phyloP scores from a whole-genome alignment of 1,140 invertebrate genomes.

The Plodia interpunctella region DNA sequence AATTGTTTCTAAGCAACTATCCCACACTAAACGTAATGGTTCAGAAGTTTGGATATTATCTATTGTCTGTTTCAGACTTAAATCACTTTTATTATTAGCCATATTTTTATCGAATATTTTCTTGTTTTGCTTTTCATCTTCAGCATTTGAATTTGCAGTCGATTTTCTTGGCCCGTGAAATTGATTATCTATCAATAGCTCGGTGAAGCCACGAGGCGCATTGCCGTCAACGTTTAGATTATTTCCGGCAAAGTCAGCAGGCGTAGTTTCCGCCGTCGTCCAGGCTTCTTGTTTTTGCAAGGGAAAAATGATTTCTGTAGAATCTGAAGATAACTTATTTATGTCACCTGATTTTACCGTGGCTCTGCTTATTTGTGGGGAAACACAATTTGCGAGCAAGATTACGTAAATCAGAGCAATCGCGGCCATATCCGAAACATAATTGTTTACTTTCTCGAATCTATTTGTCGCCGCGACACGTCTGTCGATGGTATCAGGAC shows the following conservation, averaged over 20 bases:
- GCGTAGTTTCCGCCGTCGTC: conserved; percentile 51
- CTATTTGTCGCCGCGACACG: conserved; percentile 30
- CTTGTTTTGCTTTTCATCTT: conserved; percentile 33
- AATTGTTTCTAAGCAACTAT: conserved; percentile 54
- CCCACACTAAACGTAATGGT: conserved; percentile 49
- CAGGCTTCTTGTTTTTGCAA: conserved; percentile 53
- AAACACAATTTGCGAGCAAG: conserved; percentile 46
- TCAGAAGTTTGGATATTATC: conserved; percentile 17
- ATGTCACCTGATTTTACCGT: conserved; percentile 28
- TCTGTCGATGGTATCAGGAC: conserved; percentile 40
- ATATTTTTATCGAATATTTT: conserved; percentile 39
- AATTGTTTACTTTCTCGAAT: neutral
- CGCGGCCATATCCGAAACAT: conserved; percentile 24
- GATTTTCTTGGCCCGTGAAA: conserved; percentile 47
- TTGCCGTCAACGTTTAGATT: conserved; percentile 54
- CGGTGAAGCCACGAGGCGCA: conserved; percentile 29
- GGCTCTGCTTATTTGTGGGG: conserved; percentile 35
- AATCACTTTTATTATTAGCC: conserved; percentile 19
- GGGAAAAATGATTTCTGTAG: conserved; percentile 45
- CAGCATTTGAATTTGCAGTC: conserved; percentile 41
- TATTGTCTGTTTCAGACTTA: conserved; percentile 15
- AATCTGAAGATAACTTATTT: conserved; percentile 42
- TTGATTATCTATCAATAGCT: conserved; percentile 50
- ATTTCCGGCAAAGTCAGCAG: conserved; percentile 56
- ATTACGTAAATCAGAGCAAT: conserved; percentile 41